Conservation (phyloP, 1,140 invertebrate genomes). For the Reticulitermes speratus region DNA sequence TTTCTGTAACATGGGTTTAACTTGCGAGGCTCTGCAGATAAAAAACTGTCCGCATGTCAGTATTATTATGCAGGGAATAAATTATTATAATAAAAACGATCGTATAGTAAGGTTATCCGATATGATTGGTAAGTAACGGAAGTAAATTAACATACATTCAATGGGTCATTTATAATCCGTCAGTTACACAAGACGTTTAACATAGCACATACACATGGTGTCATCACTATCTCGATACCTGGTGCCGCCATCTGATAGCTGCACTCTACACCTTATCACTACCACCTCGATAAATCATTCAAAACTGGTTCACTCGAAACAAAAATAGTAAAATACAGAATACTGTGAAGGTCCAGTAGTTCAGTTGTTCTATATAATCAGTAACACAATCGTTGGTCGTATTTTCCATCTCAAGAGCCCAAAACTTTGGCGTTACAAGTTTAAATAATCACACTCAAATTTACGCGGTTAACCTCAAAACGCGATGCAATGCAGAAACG, state of each 20-base stretch:
- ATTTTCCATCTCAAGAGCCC: no score
- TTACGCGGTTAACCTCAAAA: no score
- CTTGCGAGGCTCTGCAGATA: neutral
- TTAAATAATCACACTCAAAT: no score
- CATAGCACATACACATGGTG: neutral
- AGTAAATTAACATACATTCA: conserved; percentile 2
- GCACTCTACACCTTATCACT: neutral
- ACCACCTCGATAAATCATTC: neutral
- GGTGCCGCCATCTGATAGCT: neutral
- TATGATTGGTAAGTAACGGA: neutral
- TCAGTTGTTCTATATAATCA: no score
- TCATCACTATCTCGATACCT: neutral
- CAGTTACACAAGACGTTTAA: neutral
- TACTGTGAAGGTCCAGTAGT: no score
- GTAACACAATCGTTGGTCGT: no score
- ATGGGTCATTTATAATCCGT: neutral
- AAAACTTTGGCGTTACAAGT: no score
- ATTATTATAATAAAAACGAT: neutral
- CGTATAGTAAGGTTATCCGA: neutral
- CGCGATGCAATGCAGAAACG: no score
- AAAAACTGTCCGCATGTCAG: neutral
- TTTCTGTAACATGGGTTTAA: neutral
- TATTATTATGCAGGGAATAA: neutral
- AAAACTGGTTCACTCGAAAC: neutral
- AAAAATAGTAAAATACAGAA: no score